A percentile compares a stretch with the other conserved stretches of the same genome.
These are phyloP conservation scores for Apostichopus californicus DNA, from an alignment of 35 echinoderm and acorn worm genomes.

Conservation along the genomic window DNA sequence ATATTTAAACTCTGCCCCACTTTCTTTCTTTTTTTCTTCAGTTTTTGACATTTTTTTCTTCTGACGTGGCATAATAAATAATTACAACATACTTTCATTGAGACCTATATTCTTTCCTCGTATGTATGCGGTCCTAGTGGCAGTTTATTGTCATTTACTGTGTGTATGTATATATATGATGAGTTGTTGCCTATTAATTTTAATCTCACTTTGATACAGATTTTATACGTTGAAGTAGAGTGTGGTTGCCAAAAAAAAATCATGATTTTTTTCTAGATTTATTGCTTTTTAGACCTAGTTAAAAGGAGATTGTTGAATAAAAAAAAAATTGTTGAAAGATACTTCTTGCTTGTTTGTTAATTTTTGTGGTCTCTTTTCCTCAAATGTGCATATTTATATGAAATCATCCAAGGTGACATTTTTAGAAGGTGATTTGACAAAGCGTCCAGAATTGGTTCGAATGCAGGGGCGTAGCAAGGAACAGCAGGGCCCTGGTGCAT, in stretches of 20 bases:
- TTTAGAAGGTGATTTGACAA: too few species aligned
- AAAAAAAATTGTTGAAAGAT: not conserved
- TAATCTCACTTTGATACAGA: not conserved
- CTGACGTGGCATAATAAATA: not conserved
- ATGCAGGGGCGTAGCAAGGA: too few species aligned
- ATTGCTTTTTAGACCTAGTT: not conserved
- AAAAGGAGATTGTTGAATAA: not conserved
- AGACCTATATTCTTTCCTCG: not conserved
- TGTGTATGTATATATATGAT: not conserved
- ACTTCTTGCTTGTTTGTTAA: not conserved
- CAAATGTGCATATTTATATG: too few species aligned
- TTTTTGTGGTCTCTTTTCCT: too few species aligned
- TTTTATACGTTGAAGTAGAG: not conserved
- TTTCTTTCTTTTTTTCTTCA: not conserved
- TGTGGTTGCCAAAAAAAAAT: not conserved
- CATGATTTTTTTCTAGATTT: not conserved
- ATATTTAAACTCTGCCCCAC: not conserved
- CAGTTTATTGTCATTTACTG: not conserved
- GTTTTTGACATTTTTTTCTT: not conserved
- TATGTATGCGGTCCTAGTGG: not conserved
- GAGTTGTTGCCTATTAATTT: not conserved
- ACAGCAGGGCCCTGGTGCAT: too few species aligned
- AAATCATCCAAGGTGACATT: too few species aligned
- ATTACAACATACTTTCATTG: not conserved
- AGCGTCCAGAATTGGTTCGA: too few species aligned